phyloP scores from a whole-genome alignment of 2,888 invertebrate species.

The Cantharis rufa region DNA sequence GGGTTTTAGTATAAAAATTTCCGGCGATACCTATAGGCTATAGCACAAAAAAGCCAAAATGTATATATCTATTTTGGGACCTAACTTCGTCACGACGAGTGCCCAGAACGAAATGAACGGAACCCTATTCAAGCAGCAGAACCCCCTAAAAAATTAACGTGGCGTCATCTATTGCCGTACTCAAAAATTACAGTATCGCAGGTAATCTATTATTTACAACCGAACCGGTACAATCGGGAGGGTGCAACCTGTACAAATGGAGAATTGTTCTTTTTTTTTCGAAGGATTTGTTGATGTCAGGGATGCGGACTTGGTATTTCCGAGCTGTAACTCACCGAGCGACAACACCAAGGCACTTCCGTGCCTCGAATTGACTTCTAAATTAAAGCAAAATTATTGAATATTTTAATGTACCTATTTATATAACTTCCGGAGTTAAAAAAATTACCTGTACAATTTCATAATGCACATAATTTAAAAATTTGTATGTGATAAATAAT shows the following conservation, averaged over 20 bases:
- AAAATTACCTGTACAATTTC: neutral
- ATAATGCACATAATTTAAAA: neutral
- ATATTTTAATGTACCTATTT: neutral
- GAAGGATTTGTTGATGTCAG: neutral
- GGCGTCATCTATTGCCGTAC: neutral
- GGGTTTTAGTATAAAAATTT: neutral
- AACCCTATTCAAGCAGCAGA: neutral
- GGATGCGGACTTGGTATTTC: neutral
- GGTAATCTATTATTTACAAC: no score
- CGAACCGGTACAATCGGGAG: neutral
- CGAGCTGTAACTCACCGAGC: neutral
- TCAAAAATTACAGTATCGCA: neutral
- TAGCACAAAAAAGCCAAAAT: no score
- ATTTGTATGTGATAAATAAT: neutral
- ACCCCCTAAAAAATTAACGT: neutral
- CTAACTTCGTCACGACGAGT: neutral
- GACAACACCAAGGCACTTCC: neutral
- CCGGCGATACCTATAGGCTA: no score
- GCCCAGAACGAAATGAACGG: neutral
- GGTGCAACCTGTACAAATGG: neutral
- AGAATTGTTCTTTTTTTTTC: neutral
- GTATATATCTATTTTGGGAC: neutral
- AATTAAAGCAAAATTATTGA: neutral
- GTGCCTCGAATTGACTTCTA: neutral
- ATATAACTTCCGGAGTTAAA: neutral